Percentiles rank a stretch among this genome's conserved stretches.
Evolutionary conservation across 2,888 invertebrate species (phyloP).

Genomic region (Amblyjoppa fuscipennis): DNA sequence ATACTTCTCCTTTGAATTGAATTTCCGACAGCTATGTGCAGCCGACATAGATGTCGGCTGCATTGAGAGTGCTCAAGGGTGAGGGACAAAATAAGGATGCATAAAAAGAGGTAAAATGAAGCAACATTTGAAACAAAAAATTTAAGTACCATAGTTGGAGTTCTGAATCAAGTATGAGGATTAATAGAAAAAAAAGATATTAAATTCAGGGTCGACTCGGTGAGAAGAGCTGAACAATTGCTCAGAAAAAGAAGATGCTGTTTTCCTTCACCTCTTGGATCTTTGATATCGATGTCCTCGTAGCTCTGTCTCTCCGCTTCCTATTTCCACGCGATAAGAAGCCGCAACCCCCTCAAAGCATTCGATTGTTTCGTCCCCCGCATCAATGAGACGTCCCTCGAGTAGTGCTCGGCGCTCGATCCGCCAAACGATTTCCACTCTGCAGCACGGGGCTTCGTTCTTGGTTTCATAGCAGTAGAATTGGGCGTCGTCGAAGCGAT

Average conservation of each 20-base stretch:
- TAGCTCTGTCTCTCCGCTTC: slow-evolving; percentile 37
- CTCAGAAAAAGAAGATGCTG: neutral
- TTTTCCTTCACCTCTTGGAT: slow-evolving; percentile 30
- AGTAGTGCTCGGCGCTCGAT: slow-evolving; percentile 44
- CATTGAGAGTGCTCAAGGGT: neutral
- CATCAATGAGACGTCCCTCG: slow-evolving; percentile 55
- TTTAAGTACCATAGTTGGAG: neutral
- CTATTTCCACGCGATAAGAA: slow-evolving; percentile 65
- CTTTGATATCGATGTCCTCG: slow-evolving; percentile 32
- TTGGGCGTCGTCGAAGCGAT: slow-evolving; percentile 63
- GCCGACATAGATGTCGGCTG: neutral
- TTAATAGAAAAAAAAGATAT: neutral
- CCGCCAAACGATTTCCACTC: slow-evolving; percentile 62
- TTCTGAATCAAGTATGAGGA: no score
- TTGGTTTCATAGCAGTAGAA: slow-evolving; percentile 31
- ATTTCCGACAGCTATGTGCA: slow-evolving; percentile 7
- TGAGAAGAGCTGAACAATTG: neutral
- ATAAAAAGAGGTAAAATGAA: neutral
- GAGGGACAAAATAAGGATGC: neutral
- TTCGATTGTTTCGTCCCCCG: slow-evolving; percentile 64
- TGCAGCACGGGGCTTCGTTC: slow-evolving; percentile 33
- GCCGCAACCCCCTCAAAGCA: slow-evolving; percentile 39
- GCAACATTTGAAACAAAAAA: neutral
- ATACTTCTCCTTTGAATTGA: slow-evolving; percentile 16
- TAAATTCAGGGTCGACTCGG: slow-evolving; percentile 9